Percentiles rank a stretch among this genome's conserved stretches.
Conservation (phyloP, 2,888 invertebrate genomes). For the Rapana venosa region DNA sequence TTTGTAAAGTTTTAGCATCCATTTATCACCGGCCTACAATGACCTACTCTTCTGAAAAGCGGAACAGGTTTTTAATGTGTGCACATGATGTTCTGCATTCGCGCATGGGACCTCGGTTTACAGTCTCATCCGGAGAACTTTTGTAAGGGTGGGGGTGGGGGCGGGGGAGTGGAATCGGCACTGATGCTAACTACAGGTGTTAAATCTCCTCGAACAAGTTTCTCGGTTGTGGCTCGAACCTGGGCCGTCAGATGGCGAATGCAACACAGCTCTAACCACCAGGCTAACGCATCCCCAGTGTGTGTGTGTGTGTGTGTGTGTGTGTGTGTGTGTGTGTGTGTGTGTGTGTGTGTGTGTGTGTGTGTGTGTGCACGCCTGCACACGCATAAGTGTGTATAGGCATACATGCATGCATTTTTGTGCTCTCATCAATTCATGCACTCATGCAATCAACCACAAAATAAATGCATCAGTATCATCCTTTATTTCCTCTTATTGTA, state of each 20-base stretch:
- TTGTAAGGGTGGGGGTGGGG: too few species aligned
- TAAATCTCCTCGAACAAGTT: background rate
- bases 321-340: background rate
- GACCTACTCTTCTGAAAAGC: too few species aligned
- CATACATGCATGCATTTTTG: background rate
- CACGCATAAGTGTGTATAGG: background rate
- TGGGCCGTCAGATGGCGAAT: background rate
- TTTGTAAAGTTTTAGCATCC: too few species aligned
- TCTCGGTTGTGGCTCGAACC: background rate
- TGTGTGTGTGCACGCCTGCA: background rate
- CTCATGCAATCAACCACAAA: background rate
- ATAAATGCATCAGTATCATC: background rate
- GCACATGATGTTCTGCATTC: too few species aligned
- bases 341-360: background rate
- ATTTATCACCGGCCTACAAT: too few species aligned
- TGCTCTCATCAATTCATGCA: background rate
- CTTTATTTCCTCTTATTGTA: background rate
- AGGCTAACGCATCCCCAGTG: background rate
- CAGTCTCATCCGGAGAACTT: too few species aligned
- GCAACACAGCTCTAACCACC: background rate
- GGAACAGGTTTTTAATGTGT: too few species aligned
- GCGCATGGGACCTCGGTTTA: too few species aligned
- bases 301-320: background rate
- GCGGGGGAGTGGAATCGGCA: too few species aligned
- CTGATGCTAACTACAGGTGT: background rate